Conservation (phyloP, 2,797 vertebrate species). For the Eleutherodactylus coqui region DNA sequence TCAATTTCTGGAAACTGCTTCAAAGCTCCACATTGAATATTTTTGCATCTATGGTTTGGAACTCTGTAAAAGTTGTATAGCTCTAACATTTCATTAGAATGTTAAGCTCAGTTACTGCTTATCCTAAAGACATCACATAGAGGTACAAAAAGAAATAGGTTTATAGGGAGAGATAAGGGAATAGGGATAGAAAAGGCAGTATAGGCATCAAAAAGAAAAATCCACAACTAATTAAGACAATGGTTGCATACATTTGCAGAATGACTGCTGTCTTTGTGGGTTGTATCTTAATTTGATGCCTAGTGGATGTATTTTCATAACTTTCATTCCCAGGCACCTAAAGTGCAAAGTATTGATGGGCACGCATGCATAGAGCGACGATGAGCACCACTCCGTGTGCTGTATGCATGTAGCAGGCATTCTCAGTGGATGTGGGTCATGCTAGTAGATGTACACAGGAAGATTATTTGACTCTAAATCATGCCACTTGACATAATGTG, state of each 20-base stretch:
- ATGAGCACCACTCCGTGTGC: constrained; percentile 75
- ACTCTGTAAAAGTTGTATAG: neutral
- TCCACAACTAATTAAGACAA: constrained; percentile 65
- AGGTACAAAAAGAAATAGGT: constrained; percentile 59
- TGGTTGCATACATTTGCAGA: constrained; percentile 71
- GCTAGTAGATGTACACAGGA: constrained; percentile 99
- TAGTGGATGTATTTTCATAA: constrained; percentile 74
- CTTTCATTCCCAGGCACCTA: constrained; percentile 66
- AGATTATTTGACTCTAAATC: constrained; percentile 99
- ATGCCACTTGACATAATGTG: constrained; percentile 99
- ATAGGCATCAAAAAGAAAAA: constrained; percentile 82
- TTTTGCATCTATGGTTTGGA: neutral
- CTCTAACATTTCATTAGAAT: neutral
- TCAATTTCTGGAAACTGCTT: neutral
- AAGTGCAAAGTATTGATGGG: constrained; percentile 76
- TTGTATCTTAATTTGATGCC: constrained; percentile 77
- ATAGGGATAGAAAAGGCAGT: constrained; percentile 75
- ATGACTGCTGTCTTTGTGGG: constrained; percentile 68
- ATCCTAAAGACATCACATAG: constrained; percentile 70
- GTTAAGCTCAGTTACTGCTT: neutral
- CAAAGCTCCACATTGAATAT: neutral
- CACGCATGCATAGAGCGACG: constrained; percentile 69
- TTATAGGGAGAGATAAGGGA: constrained; percentile 66
- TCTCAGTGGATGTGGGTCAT: constrained; percentile 97
- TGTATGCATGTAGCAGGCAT: constrained; percentile 91